Percentiles rank a stretch among this genome's conserved stretches.
Conservation (phyloP, 1,140 invertebrate species). For the Belonocnema kinseyi region DNA sequence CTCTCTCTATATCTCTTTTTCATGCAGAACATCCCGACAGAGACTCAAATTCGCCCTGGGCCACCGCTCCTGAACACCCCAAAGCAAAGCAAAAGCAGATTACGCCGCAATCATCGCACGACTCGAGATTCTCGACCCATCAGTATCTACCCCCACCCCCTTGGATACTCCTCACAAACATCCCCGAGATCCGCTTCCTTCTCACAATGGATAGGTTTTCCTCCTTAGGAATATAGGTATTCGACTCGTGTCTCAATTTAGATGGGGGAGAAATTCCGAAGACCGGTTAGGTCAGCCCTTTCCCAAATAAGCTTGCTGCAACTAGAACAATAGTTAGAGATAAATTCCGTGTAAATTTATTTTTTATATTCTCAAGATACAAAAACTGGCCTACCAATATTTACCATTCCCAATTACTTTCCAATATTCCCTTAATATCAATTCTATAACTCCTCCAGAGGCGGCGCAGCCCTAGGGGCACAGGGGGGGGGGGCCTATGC, state of each 20-base stretch:
- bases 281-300: too few relatives aligned
- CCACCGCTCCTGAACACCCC: slow-evolving; percentile 36
- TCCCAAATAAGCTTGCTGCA: too few relatives aligned
- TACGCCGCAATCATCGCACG: slow-evolving; percentile 72
- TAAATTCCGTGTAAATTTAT: too few relatives aligned
- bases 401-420: too few relatives aligned
- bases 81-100: slow-evolving; percentile 72
- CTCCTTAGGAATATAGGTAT: background rate
- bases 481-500: too few relatives aligned
- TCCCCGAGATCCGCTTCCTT: background rate
- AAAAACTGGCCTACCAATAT: too few relatives aligned
- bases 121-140: slow-evolving; percentile 38
- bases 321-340: too few relatives aligned
- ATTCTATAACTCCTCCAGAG: too few relatives aligned
- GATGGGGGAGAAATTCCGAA: background rate
- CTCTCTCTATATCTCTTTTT: slow-evolving; percentile 30
- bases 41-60: slow-evolving; percentile 53
- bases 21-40: slow-evolving; percentile 23
- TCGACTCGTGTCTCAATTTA: slow-evolving; percentile 3
- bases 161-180: too few relatives aligned
- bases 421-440: too few relatives aligned
- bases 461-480: too few relatives aligned
- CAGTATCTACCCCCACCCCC: slow-evolving; percentile 26
- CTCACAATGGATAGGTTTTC: slow-evolving; percentile 1
- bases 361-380: too few relatives aligned